Evolutionary conservation across 2,797 vertebrate species (phyloP), one percentile per base, ranked within the genome.

Genomic region (Chiroxiphia lanceolata): DNA sequence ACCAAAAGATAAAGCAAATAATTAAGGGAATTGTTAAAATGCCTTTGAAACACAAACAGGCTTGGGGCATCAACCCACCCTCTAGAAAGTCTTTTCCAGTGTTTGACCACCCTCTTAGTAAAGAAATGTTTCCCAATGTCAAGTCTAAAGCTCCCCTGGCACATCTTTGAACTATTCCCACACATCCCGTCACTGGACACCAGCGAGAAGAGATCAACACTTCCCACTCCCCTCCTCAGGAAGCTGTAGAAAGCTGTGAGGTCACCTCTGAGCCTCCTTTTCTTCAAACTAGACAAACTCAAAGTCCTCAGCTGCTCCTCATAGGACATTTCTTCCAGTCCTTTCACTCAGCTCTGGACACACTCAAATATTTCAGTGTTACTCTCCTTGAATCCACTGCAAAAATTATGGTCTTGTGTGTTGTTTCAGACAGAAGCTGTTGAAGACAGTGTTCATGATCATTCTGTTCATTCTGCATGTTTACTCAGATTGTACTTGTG

Each of bases 141-240:
- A n/a, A 31, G 38, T 33, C 19, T 51, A 44, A 87, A 48, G 25
- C 29, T 57, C 19, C 9, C 19, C 27, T 65, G 34, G 31, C 6
- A 7, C 56, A 77, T 48, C 47, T 84, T 33, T 59, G 44, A 84
- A 59, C 38, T 33, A 59, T 26, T 85, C 13, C 48, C 34, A 53
- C 1, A 1, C 1, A 5, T 14, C 9, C 56, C 2, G 1, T 8
- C 29, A 26, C 42, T 45, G 63, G 42, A 65, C 63, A 45, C 63
- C 63, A 45, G 31, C 0, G 4, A 45, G 31, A 64, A 45, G 42
- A 64, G 31, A 17, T 65, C 42, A 25, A n/a, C 42, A n/a, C 15
- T 31, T 18, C 31, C 31, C 15, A 13, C 42, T 48, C 25, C 5
- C 8, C 34, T 70, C 34, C 6, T 10, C 65, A 33, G 31, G n/a